phyloP scores from a whole-genome alignment of 2,888 invertebrate species.

The Tortricodes alternella region DNA sequence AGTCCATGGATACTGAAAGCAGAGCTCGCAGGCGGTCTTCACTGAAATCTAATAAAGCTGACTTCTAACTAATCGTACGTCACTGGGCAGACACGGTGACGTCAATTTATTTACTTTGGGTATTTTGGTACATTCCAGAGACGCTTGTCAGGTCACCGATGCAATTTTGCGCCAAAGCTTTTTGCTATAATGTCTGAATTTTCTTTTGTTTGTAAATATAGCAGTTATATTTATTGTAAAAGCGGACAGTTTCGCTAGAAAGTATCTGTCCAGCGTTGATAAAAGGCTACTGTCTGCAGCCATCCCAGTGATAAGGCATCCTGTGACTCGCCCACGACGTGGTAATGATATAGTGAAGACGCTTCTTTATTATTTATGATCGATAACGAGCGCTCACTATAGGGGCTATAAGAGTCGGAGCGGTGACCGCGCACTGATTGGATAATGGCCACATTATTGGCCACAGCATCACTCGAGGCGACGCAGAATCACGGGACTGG shows the following conservation, averaged over 20 bases:
- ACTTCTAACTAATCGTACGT: constrained; percentile 12
- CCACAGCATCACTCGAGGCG: constrained; percentile 17
- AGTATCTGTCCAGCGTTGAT: constrained; percentile 5
- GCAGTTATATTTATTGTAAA: not conserved
- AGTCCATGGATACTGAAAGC: not conserved
- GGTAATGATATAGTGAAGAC: constrained; percentile 19
- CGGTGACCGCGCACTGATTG: constrained; percentile 64
- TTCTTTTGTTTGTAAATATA: too few relatives aligned
- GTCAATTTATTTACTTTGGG: constrained; percentile 13
- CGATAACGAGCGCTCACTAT: constrained; percentile 43
- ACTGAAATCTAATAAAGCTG: constrained; percentile 16
- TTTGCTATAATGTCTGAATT: not conserved
- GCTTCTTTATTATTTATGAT: constrained; percentile 50
- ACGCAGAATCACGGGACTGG: constrained; percentile 35
- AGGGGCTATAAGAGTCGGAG: constrained; percentile 43
- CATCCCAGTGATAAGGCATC: constrained; percentile 9
- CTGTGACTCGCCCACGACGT: constrained; percentile 1
- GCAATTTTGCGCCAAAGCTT: not conserved
- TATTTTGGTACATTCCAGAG: constrained; percentile 20
- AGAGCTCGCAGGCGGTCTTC: not conserved
- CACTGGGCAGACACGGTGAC: constrained; percentile 20
- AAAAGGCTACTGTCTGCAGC: constrained; percentile 15
- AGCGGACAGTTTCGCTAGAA: not conserved
- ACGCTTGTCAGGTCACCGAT: constrained; percentile 4
- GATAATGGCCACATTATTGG: constrained; percentile 49